phyloP scores from a whole-genome alignment of 2,888 invertebrate species.

The Lithophane semibrunnea region DNA sequence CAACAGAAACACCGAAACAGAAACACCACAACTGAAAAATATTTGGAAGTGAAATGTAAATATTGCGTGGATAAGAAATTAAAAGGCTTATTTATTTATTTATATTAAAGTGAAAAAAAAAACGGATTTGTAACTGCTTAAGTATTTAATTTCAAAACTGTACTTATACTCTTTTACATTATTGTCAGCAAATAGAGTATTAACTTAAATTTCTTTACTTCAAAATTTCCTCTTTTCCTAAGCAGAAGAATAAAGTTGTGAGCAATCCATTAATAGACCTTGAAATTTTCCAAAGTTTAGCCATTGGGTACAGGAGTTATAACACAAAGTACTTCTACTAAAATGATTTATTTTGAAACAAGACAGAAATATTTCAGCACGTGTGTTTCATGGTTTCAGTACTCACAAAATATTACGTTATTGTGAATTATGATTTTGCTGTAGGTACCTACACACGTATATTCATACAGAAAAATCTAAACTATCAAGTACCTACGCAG shows the following conservation, averaged over 20 bases:
- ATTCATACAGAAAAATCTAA: conserved; percentile 2
- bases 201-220: neutral
- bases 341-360: conserved; percentile 48
- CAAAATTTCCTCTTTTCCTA: neutral
- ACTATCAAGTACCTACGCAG: conserved; percentile 20
- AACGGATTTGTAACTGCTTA: too few species aligned
- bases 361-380: conserved; percentile 38
- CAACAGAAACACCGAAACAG: too few species aligned
- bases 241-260: conserved; percentile 11
- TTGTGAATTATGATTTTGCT: conserved; percentile 37
- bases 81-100: too few species aligned
- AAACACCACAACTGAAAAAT: too few species aligned
- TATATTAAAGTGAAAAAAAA: too few species aligned
- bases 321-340: conserved; percentile 13
- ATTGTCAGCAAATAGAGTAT: neutral
- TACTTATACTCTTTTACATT: neutral
- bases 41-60: too few species aligned
- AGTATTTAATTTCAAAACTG: neutral
- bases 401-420: conserved; percentile 40
- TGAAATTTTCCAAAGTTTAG: conserved; percentile 30
- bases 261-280: conserved; percentile 37
- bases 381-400: conserved; percentile 41
- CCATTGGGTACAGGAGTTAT: conserved; percentile 6
- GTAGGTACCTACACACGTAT: conserved; percentile 3
- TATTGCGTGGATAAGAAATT: too few species aligned